These are phyloP conservation scores for Pangasius mekongensis DNA, from an alignment of 2,797 vertebrate genomes.

Conservation along the genomic window DNA sequence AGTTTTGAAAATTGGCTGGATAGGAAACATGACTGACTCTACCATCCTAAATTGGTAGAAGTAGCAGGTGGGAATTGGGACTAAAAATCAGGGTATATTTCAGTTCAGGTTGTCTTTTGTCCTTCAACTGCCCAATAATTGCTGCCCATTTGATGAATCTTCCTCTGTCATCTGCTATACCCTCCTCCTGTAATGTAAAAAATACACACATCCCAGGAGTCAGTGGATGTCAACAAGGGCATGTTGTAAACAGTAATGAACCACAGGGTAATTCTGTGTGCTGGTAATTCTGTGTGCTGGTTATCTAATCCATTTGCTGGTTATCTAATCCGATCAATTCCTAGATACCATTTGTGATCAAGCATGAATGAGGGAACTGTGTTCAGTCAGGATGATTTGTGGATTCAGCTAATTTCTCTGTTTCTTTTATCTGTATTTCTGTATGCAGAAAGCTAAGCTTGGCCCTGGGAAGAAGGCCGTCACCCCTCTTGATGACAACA, in stretches of 20 bases:
- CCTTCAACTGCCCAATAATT: background rate
- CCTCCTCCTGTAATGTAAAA: background rate
- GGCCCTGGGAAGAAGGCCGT: slow-evolving; percentile 90
- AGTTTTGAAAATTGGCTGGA: background rate
- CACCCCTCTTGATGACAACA: slow-evolving; percentile 80
- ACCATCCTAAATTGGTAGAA: background rate
- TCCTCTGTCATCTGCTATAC: background rate
- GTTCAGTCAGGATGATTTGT: background rate
- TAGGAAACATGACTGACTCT: background rate
- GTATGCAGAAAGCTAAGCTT: slow-evolving; percentile 91
- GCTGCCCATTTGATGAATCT: background rate
- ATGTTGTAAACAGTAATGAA: background rate
- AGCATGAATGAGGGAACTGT: background rate
- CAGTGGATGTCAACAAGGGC: background rate
- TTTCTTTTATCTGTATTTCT: slow-evolving; percentile 6
- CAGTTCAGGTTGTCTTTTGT: background rate
- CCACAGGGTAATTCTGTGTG: background rate
- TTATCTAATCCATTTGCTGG: background rate
- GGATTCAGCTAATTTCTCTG: background rate
- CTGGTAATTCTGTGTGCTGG: background rate
- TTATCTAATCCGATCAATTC: background rate
- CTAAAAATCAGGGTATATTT: background rate
- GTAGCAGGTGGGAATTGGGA: background rate
- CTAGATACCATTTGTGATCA: background rate
- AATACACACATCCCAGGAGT: background rate